These are phyloP conservation scores for Hetaerina americana DNA, from an alignment of 1,140 invertebrate species.

Conservation along the genomic window DNA sequence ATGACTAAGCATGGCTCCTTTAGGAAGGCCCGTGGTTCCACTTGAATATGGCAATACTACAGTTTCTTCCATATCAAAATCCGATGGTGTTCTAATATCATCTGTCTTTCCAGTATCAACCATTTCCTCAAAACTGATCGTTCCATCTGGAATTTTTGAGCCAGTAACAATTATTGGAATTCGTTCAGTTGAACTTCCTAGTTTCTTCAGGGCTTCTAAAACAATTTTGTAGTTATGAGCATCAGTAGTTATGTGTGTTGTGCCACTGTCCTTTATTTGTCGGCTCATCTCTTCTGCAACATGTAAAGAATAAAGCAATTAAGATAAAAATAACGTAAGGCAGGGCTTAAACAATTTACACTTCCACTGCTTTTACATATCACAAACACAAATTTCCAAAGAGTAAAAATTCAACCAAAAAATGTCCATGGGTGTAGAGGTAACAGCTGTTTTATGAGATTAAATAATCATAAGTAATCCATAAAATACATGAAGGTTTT, in stretches of 20 bases:
- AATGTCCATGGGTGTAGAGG: too few species aligned
- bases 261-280: neutral
- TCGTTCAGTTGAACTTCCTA: neutral
- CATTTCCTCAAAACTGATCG: conserved; percentile 26
- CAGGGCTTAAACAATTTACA: too few species aligned
- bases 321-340: too few species aligned
- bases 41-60: conserved; percentile 56
- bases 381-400: too few species aligned
- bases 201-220: neutral
- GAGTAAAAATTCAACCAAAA: too few species aligned
- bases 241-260: neutral
- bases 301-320: neutral
- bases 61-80: neutral
- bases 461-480: too few species aligned
- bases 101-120: neutral
- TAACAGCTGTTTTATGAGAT: too few species aligned
- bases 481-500: too few species aligned
- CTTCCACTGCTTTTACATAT: too few species aligned
- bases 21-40: conserved; percentile 81
- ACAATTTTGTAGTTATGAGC: neutral
- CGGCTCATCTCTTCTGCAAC: neutral
- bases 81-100: neutral
- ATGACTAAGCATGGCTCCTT: conserved; percentile 80
- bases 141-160: conserved; percentile 19
- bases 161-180: neutral